These are phyloP conservation scores for Hyperoodon ampullatus DNA, from an alignment of 2,113 vertebrate genomes.

Conservation along the genomic window DNA sequence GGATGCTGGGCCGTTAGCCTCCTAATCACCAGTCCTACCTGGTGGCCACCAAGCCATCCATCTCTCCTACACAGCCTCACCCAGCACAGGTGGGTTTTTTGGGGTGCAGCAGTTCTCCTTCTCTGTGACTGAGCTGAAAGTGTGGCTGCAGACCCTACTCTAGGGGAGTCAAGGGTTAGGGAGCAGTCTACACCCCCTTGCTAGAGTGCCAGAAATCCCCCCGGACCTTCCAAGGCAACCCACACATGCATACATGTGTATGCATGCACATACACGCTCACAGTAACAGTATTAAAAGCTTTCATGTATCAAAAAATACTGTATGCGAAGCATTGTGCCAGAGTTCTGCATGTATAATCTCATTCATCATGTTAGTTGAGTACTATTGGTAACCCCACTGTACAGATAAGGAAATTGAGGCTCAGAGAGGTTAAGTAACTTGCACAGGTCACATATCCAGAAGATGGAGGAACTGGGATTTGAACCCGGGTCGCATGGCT, in stretches of 20 bases:
- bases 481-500: not conserved
- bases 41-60: slow-evolving; percentile 15
- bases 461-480: not conserved
- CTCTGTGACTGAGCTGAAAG: not conserved
- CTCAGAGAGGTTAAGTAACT: not conserved
- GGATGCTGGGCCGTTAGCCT: slow-evolving; percentile 59
- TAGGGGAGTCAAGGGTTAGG: not conserved
- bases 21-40: slow-evolving; percentile 60
- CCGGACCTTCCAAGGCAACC: not conserved
- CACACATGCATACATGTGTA: not conserved
- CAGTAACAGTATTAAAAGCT: not conserved
- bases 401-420: not conserved
- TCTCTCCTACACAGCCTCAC: not conserved
- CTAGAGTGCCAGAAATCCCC: not conserved
- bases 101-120: not conserved
- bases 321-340: not conserved
- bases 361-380: not conserved
- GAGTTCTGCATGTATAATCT: not conserved
- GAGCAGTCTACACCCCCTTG: not conserved
- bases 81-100: not conserved
- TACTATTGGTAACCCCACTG: not conserved
- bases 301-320: not conserved
- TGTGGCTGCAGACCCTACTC: not conserved
- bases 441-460: not conserved
- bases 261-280: not conserved